These are phyloP conservation scores for Lepidurus packardi DNA, from an alignment of 1,140 invertebrate genomes.

Conservation along the genomic window DNA sequence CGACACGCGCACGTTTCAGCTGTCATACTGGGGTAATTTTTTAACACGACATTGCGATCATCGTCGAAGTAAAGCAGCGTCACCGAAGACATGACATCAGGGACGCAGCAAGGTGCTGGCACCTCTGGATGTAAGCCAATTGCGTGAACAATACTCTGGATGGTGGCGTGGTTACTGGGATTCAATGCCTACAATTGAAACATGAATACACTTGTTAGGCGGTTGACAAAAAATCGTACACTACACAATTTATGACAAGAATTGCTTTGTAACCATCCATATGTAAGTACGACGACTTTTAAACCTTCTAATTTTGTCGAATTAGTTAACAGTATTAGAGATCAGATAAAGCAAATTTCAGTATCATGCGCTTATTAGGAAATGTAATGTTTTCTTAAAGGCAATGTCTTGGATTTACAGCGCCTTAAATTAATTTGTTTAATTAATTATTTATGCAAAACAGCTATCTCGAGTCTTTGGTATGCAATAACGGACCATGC, in stretches of 20 bases:
- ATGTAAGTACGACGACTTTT: too few relatives aligned
- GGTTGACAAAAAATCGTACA: background rate
- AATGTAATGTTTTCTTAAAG: too few relatives aligned
- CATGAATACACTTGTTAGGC: background rate
- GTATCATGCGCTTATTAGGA: too few relatives aligned
- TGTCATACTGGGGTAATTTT: conserved; percentile 63
- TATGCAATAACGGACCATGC: conserved; percentile 1
- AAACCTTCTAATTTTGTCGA: too few relatives aligned
- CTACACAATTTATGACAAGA: too few relatives aligned
- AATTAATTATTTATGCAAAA: too few relatives aligned
- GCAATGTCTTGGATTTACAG: too few relatives aligned
- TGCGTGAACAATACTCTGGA: conserved; percentile 59
- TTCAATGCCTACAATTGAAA: conserved; percentile 44
- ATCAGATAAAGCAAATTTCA: too few relatives aligned
- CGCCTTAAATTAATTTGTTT: too few relatives aligned
- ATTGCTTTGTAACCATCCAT: too few relatives aligned
- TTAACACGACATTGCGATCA: conserved; percentile 59
- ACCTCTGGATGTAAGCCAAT: conserved; percentile 51
- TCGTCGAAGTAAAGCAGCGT: conserved; percentile 61
- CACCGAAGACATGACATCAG: conserved; percentile 55
- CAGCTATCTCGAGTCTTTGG: too few relatives aligned
- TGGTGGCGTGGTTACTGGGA: conserved; percentile 62
- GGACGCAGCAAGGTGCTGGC: conserved; percentile 58
- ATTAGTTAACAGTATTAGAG: too few relatives aligned
- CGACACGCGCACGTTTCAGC: conserved; percentile 63